Conservation (phyloP, 2,113 vertebrate genomes). For the Procavia capensis region DNA sequence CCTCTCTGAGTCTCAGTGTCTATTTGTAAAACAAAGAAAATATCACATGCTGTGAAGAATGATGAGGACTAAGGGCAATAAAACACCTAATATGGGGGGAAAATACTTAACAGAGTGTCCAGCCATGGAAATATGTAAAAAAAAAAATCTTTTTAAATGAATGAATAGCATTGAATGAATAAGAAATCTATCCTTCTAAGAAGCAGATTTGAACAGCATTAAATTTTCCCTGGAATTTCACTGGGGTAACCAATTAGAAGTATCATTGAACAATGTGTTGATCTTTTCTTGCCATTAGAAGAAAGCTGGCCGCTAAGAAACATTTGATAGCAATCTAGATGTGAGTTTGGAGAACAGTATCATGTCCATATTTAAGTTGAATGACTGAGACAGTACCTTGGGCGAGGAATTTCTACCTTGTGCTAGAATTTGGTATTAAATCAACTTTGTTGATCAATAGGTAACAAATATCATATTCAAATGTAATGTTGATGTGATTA, state of each 20-base stretch:
- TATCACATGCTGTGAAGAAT: neutral
- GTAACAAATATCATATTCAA: neutral
- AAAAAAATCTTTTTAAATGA: neutral
- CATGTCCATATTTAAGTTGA: neutral
- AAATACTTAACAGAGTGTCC: neutral
- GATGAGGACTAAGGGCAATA: neutral
- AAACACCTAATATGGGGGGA: neutral
- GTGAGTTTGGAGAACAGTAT: neutral
- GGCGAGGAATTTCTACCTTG: neutral
- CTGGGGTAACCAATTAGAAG: neutral
- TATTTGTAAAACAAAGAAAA: neutral
- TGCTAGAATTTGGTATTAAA: slow-evolving; percentile 25
- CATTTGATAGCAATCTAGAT: neutral
- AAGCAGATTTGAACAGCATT: neutral
- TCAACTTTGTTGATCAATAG: neutral
- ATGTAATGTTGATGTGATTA: neutral
- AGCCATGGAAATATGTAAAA: neutral
- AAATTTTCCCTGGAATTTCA: neutral
- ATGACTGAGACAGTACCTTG: neutral
- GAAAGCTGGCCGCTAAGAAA: neutral
- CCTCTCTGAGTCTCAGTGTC: neutral
- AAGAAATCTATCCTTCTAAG: neutral
- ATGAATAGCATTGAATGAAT: neutral
- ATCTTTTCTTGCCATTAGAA: slow-evolving; percentile 21
- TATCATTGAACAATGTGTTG: neutral